Evolutionary conservation across 2,888 invertebrate genomes (phyloP), one percentile per base, ranked within the genome.

Genomic region (Neuroscelio doddi): DNA sequence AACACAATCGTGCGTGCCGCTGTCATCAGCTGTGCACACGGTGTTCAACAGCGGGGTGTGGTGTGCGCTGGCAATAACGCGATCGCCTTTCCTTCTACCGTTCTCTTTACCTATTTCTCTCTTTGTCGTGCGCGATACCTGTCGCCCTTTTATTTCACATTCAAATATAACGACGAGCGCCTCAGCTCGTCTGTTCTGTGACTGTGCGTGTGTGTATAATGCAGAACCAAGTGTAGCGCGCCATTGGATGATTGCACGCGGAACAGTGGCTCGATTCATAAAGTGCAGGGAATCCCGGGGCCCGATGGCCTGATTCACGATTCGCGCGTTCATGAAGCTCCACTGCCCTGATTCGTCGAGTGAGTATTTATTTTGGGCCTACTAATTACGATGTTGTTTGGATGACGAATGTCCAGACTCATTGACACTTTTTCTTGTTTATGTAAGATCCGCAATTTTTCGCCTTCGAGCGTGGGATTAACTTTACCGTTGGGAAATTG

Each of bases 341-440:
- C 78, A 76, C 82, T 81, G 79, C 73, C 81, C 78, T 77, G 80
- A 78, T 76, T 81, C 78, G 76, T 82, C 78, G 77, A 81, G 83
- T 83, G 73, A 82, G 83, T 83, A 80, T 30, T 39, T 21, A n/a
- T n/a, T n/a, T n/a, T n/a, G n/a, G n/a, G n/a, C n/a, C n/a, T n/a
- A n/a, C n/a, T n/a, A n/a, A n/a, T n/a, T n/a, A n/a, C n/a, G n/a
- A n/a, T n/a, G n/a, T n/a, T n/a, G n/a, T n/a, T n/a, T n/a, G n/a
- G n/a, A n/a, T n/a, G n/a, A n/a, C n/a, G n/a, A n/a, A n/a, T n/a
- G n/a, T n/a, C n/a, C n/a, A n/a, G n/a, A n/a, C n/a, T n/a, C n/a
- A n/a, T n/a, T n/a, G n/a, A n/a, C n/a, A n/a, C n/a, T n/a, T n/a
- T n/a, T n/a, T n/a, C n/a, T n/a, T n/a, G n/a, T n/a, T n/a, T n/a